A percentile compares a stretch with the other conserved stretches of the same genome.
These are phyloP conservation scores for Stratiolaelaps scimitus DNA, from an alignment of 1,140 invertebrate genomes.

Conservation along the genomic window DNA sequence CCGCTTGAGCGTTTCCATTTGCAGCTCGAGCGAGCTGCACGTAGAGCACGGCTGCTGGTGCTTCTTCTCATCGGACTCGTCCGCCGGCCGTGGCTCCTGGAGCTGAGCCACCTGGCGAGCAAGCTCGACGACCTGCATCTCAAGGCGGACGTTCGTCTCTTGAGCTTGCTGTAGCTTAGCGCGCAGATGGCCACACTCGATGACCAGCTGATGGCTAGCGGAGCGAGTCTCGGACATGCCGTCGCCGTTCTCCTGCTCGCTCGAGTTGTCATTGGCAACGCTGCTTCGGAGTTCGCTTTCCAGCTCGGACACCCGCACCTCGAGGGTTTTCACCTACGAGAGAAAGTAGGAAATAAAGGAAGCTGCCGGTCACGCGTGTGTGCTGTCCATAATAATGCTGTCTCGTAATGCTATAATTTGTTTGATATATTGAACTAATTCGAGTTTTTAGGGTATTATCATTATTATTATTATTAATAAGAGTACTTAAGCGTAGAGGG, in stretches of 20 bases:
- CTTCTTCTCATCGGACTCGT: not conserved
- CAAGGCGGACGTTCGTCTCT: conserved; percentile 2
- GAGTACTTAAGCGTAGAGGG: too few species aligned
- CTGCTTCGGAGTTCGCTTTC: conserved; percentile 8
- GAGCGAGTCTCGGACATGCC: not conserved
- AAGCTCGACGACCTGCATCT: conserved; percentile 14
- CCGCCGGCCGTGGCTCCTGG: not conserved
- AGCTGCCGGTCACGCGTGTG: too few species aligned
- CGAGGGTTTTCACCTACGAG: conserved; percentile 12
- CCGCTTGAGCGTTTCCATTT: not conserved
- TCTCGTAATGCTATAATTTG: too few species aligned
- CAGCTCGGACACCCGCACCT: conserved; percentile 15
- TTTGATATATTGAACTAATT: too few species aligned
- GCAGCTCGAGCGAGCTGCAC: not conserved
- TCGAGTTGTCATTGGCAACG: not conserved
- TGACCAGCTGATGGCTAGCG: not conserved
- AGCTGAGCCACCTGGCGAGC: conserved; percentile 6
- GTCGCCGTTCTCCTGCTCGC: not conserved
- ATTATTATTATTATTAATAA: too few species aligned
- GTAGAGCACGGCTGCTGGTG: not conserved
- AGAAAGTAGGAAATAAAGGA: too few species aligned
- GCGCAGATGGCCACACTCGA: conserved; percentile 2
- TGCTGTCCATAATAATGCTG: too few species aligned
- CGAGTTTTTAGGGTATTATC: too few species aligned
- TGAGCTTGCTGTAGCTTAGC: conserved; percentile 16